Evolutionary conservation across 2,888 invertebrate species (phyloP).

Genomic region (Acrobasis repandana): DNA sequence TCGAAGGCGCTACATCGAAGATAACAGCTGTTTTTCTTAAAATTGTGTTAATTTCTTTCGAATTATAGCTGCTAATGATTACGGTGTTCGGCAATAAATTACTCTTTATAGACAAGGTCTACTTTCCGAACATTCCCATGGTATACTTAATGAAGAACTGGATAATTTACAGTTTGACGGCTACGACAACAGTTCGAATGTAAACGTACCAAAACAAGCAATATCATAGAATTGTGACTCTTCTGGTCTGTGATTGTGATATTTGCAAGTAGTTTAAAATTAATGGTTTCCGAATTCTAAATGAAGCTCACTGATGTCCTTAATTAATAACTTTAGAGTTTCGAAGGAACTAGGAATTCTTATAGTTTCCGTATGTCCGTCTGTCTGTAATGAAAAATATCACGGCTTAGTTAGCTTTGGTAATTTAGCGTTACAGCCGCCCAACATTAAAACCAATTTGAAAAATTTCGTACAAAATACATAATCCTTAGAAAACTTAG

Average conservation of each 20-base stretch:
- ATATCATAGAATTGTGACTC: too few relatives aligned
- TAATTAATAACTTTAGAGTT: too few relatives aligned
- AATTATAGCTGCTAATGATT: slow-evolving; percentile 8
- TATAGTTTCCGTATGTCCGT: too few relatives aligned
- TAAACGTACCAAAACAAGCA: not conserved
- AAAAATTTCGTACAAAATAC: too few relatives aligned
- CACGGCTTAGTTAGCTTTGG: too few relatives aligned
- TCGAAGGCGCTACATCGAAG: too few relatives aligned
- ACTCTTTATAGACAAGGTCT: not conserved
- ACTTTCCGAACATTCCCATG: not conserved
- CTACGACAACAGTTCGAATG: not conserved
- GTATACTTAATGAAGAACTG: not conserved
- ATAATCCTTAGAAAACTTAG: too few relatives aligned
- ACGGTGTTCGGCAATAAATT: not conserved
- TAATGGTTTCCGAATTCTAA: not conserved
- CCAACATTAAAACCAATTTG: too few relatives aligned
- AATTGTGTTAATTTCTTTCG: not conserved
- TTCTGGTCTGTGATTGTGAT: too few relatives aligned
- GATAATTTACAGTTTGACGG: slow-evolving; percentile 2
- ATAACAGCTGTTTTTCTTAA: not conserved
- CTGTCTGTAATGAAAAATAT: too few relatives aligned
- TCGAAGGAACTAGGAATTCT: too few relatives aligned
- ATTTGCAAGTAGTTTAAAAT: slow-evolving; percentile 3
- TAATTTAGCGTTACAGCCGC: too few relatives aligned
- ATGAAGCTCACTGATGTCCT: not conserved